phyloP scores from a whole-genome alignment of 2,113 vertebrate species.

The Melanocharis versteri region DNA sequence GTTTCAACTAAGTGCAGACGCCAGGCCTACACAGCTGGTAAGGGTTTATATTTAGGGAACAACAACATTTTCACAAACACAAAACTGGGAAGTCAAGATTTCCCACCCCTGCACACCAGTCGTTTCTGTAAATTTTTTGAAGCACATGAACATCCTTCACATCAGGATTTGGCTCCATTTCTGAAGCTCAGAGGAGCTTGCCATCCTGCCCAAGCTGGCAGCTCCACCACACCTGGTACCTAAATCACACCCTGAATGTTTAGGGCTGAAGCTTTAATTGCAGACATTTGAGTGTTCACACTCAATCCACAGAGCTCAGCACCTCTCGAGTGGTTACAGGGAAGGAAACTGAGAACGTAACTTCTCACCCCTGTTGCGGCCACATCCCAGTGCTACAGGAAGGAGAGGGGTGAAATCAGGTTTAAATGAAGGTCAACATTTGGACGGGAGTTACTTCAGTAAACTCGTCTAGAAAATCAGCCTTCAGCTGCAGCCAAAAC shows the following conservation, averaged over 20 bases:
- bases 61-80: not conserved
- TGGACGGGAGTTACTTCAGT: not conserved
- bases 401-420: not conserved
- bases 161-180: not conserved
- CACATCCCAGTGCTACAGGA: not conserved
- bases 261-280: not conserved
- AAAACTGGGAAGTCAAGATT: not conserved
- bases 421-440: not conserved
- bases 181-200: not conserved
- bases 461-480: not conserved
- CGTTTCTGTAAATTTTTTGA: rapidly evolving
- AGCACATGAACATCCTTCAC: not conserved
- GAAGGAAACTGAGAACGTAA: not conserved
- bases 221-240: not conserved
- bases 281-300: rapidly evolving
- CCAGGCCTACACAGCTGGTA: too few species aligned
- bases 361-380: not conserved
- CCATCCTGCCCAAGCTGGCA: not conserved
- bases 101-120: not conserved
- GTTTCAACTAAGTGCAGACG: not conserved
- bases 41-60: rapidly evolving
- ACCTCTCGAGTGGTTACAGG: rapidly evolving
- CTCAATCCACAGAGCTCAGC: not conserved
- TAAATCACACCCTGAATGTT: not conserved
- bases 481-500: not conserved